Base-by-base conservation (phyloP, 2,797 vertebrate species). In the Epinephelus coioides region DNA sequence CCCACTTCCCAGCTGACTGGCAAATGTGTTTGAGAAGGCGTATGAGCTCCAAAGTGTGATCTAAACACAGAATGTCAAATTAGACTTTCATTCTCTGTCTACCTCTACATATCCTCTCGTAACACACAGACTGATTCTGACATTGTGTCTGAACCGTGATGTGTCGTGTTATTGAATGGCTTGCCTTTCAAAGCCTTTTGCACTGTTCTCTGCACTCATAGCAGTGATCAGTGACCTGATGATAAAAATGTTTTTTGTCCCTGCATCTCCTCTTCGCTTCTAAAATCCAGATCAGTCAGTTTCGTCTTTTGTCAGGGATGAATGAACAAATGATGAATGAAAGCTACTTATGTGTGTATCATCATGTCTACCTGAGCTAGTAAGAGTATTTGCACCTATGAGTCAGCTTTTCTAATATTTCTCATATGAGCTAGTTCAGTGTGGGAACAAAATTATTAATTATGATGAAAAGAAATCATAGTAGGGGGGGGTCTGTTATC, bases 1-100 rank as follows among this genome's bases (percentile, higher is more conserved):
- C 88, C 86, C 90, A 92, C 91, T 59, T 79, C 76, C 86, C 88
- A 89, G 82, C 82, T 87, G 75, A 89, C 83, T 74, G 81, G 63
- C 19, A 55, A 82, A 87, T 77, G 83, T 78, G 73, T 80, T 69
- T 76, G 51, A 82, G 78, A 79, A 77, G 62, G 82, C 66, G 59
- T 63, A 19, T 75, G 57, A 69, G 56, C 57, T 72, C 69, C 44
- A 43, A 43, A 65, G 73, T 87, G 65, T 68, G 79, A 84, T 73
- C 80, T 76, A 76, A 83, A 82, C 75, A 80, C 50, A 72, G 53
- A 80, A 84, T 62, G 72, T 78, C 79, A 83, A 72, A 73, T 76
- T 54, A 62, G 55, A 80, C 54, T 79, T 68, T 74, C 10, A 77
- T 69, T 78, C 50, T 79, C 49, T 61, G 57, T 63, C 51, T 30